phyloP scores from a whole-genome alignment of 2,888 invertebrate species.

The Cheiracanthium punctorium region DNA sequence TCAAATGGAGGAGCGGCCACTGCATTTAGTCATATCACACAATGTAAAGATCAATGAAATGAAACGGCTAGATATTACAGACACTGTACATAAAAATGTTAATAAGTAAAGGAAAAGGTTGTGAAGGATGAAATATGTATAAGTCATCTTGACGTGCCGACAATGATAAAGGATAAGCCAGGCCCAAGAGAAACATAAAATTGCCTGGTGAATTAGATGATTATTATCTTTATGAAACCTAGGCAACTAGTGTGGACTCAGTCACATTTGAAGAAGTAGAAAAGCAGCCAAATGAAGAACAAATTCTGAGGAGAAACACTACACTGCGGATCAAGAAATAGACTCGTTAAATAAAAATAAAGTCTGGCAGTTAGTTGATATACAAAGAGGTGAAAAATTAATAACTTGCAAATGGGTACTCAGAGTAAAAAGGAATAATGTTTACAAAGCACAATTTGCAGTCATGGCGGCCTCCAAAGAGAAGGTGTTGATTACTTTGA shows the following conservation, averaged over 20 bases:
- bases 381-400: not conserved
- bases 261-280: not conserved
- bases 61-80: too few species aligned
- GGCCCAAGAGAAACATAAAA: not conserved
- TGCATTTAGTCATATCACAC: too few species aligned
- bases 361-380: slow-evolving; percentile 5
- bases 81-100: not conserved
- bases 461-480: not conserved
- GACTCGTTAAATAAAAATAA: slow-evolving; percentile 5
- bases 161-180: not conserved
- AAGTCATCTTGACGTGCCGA: not conserved
- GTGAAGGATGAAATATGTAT: not conserved
- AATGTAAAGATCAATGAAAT: too few species aligned
- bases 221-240: not conserved
- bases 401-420: not conserved
- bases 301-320: not conserved
- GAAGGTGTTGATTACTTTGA: slow-evolving; percentile 7
- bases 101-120: not conserved
- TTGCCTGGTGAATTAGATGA: not conserved
- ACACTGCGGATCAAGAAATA: slow-evolving; percentile 20
- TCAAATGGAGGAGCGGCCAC: too few species aligned
- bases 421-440: not conserved
- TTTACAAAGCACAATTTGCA: slow-evolving; percentile 6
- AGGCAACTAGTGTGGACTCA: not conserved
- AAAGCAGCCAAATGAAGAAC: not conserved